Conservation (phyloP, 1,140 invertebrate species). For the Drosophila rufa region DNA sequence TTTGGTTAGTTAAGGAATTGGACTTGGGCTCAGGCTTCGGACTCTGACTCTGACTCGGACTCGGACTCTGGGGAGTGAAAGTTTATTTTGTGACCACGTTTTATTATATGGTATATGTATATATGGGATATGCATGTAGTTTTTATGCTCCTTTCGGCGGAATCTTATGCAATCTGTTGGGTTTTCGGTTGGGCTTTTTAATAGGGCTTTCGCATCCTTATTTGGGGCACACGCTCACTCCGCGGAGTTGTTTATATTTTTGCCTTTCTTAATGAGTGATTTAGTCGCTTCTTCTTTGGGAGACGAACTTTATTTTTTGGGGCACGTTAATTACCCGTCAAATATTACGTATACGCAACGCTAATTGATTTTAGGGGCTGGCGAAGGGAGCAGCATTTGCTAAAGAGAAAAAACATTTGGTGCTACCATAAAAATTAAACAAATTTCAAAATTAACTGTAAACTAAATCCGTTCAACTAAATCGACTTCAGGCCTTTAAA, state of each 20-base stretch:
- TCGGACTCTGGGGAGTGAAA: conserved; percentile 61
- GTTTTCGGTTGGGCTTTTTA: conserved; percentile 37
- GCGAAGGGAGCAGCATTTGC: neutral
- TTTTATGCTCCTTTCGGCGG: conserved; percentile 60
- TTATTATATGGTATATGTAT: conserved; percentile 16
- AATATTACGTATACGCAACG: conserved; percentile 66
- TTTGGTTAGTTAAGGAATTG: conserved; percentile 67
- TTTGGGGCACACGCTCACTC: conserved; percentile 26
- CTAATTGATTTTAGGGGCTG: conserved; percentile 40
- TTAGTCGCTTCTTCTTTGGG: conserved; percentile 23
- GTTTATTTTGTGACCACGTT: conserved; percentile 52
- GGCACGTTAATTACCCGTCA: conserved; percentile 34
- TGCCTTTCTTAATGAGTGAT: conserved; percentile 45
- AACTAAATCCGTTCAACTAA: neutral
- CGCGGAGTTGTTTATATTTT: conserved; percentile 36
- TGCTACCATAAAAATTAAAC: neutral
- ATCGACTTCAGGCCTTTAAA: neutral
- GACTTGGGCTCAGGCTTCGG: conserved; percentile 17
- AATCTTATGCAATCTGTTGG: conserved; percentile 56
- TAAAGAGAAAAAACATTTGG: neutral
- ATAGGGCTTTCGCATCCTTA: conserved; percentile 53
- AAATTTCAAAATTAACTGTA: neutral
- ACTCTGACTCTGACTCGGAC: conserved; percentile 26
- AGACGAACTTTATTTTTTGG: conserved; percentile 1
- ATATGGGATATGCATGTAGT: conserved; percentile 19